Percentiles rank a stretch among this genome's conserved stretches.
These are phyloP conservation scores for Pantherophis vulpinus DNA, from an alignment of 2,797 vertebrate genomes.

Conservation along the genomic window DNA sequence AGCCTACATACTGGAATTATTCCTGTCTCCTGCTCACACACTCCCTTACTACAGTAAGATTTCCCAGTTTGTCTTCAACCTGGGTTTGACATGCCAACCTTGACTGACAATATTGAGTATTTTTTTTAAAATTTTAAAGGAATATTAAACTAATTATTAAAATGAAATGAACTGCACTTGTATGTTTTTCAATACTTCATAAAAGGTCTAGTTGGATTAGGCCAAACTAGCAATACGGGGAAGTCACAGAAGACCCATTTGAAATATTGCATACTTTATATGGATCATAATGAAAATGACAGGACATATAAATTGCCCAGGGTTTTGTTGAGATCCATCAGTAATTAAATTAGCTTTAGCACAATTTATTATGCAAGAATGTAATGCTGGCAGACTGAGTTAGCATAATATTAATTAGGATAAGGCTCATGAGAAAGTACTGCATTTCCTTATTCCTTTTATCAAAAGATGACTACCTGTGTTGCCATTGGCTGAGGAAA, in stretches of 20 bases:
- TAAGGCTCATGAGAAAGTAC: not conserved
- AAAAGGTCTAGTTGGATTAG: constrained; percentile 25
- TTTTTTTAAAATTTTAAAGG: not conserved
- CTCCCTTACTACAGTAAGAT: not conserved
- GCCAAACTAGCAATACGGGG: constrained; percentile 31
- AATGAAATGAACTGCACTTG: not conserved
- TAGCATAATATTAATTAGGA: constrained; percentile 8
- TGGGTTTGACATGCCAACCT: not conserved
- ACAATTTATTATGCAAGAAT: constrained; percentile 25
- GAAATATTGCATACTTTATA: constrained; percentile 26
- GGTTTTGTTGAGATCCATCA: constrained; percentile 41
- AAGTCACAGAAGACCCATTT: constrained; percentile 36
- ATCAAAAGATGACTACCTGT: not conserved
- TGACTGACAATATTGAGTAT: too few species aligned
- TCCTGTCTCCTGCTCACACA: not conserved
- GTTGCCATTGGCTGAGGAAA: not conserved
- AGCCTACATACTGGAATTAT: not conserved
- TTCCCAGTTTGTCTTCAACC: not conserved
- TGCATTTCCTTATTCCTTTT: not conserved
- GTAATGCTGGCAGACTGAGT: not conserved
- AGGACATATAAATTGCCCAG: constrained; percentile 34
- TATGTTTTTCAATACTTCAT: not conserved
- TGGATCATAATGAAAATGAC: constrained; percentile 14
- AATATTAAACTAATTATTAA: not conserved
- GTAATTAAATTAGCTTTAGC: constrained; percentile 42